phyloP scores from a whole-genome alignment of 2,888 invertebrate species.

The Agelastica alni region DNA sequence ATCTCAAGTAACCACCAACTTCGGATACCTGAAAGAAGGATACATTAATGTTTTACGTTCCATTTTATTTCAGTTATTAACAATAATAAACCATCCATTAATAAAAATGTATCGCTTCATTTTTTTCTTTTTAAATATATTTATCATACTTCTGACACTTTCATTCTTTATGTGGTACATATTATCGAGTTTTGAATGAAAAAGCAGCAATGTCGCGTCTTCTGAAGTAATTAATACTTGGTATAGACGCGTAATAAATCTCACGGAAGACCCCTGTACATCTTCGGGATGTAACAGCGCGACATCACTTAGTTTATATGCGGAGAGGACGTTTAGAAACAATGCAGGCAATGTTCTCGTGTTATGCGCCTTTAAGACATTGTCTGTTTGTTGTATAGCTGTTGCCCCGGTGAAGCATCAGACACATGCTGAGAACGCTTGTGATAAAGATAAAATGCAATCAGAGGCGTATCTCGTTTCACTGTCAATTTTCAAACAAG shows the following conservation, averaged over 20 bases:
- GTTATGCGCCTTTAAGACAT: slow-evolving; percentile 19
- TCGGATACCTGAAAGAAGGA: too few relatives aligned
- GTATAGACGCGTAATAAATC: too few relatives aligned
- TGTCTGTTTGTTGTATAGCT: slow-evolving; percentile 21
- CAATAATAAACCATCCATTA: too few relatives aligned
- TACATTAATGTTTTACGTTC: too few relatives aligned
- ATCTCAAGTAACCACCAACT: too few relatives aligned
- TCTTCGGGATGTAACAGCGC: slow-evolving; percentile 2
- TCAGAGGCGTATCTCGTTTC: not conserved
- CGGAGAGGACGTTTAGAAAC: slow-evolving; percentile 8
- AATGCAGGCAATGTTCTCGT: slow-evolving; percentile 16
- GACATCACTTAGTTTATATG: slow-evolving; percentile 12
- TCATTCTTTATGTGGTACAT: too few relatives aligned
- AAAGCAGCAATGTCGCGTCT: not conserved
- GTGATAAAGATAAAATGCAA: slow-evolving; percentile 1
- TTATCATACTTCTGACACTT: too few relatives aligned
- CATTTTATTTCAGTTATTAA: too few relatives aligned
- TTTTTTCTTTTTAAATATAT: too few relatives aligned
- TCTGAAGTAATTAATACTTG: not conserved
- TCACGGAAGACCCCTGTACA: not conserved
- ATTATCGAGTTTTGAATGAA: too few relatives aligned
- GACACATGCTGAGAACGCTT: slow-evolving; percentile 17
- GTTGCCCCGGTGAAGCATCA: slow-evolving; percentile 15
- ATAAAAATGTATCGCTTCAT: not conserved
- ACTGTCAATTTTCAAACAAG: too few relatives aligned